A percentile compares a stretch with the other conserved stretches of the same genome.
phyloP scores from a whole-genome alignment of 1,140 invertebrate species.

The Anadara kagoshimensis region DNA sequence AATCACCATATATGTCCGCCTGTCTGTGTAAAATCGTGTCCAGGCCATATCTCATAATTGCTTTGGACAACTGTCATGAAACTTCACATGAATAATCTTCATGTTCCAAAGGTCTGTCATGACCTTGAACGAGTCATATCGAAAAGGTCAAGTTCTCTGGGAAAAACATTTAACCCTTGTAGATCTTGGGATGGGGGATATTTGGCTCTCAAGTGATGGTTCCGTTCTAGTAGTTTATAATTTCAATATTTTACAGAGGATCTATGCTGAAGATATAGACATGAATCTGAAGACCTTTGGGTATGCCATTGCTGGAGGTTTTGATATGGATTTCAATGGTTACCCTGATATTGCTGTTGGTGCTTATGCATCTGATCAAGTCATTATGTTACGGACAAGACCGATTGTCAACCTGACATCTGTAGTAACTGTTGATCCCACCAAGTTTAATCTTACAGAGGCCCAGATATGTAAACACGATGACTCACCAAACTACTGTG shows the following conservation, averaged over 20 bases:
- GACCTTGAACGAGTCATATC: too few species aligned
- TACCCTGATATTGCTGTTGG: slow-evolving; percentile 71
- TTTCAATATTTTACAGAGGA: slow-evolving; percentile 52
- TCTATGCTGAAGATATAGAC: slow-evolving; percentile 47
- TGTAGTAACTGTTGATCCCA: slow-evolving; percentile 37
- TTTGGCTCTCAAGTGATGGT: too few species aligned
- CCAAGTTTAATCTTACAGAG: slow-evolving; percentile 42
- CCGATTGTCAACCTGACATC: slow-evolving; percentile 79
- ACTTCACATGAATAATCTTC: too few species aligned
- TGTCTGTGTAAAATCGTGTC: too few species aligned
- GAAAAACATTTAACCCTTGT: too few species aligned
- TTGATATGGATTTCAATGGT: slow-evolving; percentile 68
- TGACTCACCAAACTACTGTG: slow-evolving; percentile 36
- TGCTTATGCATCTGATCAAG: slow-evolving; percentile 58
- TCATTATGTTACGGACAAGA: slow-evolving; percentile 79
- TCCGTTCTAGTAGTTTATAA: too few species aligned
- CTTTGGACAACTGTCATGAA: too few species aligned
- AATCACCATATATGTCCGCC: too few species aligned
- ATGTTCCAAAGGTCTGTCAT: too few species aligned
- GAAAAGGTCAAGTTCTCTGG: too few species aligned
- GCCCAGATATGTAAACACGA: slow-evolving; percentile 28
- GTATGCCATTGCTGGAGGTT: slow-evolving; percentile 58
- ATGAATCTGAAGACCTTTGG: slow-evolving; percentile 59
- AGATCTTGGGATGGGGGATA: too few species aligned
- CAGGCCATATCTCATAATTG: too few species aligned